Percentiles rank a stretch among this genome's conserved stretches.
Conservation (phyloP, 1,140 invertebrate species). For the Goniozus legneri region DNA sequence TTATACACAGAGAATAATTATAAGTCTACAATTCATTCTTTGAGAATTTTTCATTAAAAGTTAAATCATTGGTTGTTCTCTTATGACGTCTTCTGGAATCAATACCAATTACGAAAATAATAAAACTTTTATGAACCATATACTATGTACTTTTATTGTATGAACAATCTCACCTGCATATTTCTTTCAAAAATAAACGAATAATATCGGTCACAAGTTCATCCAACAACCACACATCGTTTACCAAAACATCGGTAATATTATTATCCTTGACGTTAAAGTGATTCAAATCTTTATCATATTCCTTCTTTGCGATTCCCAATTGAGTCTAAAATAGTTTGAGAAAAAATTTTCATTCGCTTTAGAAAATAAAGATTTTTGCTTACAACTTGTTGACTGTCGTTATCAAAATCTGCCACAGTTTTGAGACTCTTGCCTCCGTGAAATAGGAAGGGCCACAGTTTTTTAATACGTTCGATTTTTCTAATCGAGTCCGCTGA, state of each 20-base stretch:
- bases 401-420: background rate
- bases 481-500: background rate
- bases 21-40: background rate
- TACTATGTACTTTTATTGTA: background rate
- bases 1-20: background rate
- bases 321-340: background rate
- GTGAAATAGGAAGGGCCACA: background rate
- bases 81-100: too few relatives aligned
- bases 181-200: slow-evolving; percentile 15
- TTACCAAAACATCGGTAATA: background rate
- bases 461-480: background rate
- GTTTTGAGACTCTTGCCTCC: background rate
- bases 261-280: background rate
- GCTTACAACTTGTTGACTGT: too few relatives aligned
- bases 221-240: background rate
- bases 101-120: background rate
- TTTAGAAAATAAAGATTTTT: too few relatives aligned
- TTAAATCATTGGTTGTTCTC: too few relatives aligned
- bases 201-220: slow-evolving; percentile 12
- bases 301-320: background rate
- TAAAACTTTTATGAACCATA: background rate
- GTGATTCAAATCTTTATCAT: background rate
- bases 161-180: slow-evolving; percentile 21
- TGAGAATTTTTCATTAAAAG: background rate
- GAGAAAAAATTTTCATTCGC: background rate